Evolutionary conservation across 1,140 invertebrate species (phyloP).

Genomic region (Metaphire vulgaris): DNA sequence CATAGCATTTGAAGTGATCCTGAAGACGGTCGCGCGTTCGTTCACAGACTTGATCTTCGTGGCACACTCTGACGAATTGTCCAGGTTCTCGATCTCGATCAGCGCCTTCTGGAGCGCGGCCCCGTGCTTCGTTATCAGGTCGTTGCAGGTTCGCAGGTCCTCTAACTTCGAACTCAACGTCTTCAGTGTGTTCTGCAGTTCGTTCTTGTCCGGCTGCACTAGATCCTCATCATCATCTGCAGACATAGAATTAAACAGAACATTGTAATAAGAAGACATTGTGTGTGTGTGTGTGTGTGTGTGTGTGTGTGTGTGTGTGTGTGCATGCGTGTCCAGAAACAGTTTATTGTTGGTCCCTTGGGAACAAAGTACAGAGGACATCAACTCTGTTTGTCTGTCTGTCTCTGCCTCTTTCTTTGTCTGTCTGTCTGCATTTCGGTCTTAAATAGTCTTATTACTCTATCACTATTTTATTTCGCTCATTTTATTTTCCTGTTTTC

Average conservation of each 20-base stretch:
- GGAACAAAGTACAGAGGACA: too few relatives aligned
- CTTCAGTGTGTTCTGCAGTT: conserved; percentile 59
- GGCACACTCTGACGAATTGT: conserved; percentile 57
- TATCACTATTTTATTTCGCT: too few relatives aligned
- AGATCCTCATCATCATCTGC: conserved; percentile 57
- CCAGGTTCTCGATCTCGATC: conserved; percentile 72
- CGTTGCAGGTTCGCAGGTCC: conserved; percentile 81
- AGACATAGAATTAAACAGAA: neutral
- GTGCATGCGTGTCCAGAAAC: too few relatives aligned
- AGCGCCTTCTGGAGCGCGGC: conserved; percentile 72
- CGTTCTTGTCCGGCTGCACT: conserved; percentile 54
- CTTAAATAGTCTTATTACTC: too few relatives aligned
- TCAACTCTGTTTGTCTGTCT: too few relatives aligned
- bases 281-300: too few relatives aligned
- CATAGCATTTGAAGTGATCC: conserved; percentile 91
- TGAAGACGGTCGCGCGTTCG: conserved; percentile 83
- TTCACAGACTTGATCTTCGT: conserved; percentile 69
- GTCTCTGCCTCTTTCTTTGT: too few relatives aligned
- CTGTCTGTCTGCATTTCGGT: too few relatives aligned
- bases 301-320: too few relatives aligned
- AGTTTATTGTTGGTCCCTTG: too few relatives aligned
- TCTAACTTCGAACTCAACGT: conserved; percentile 65
- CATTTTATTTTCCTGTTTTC: too few relatives aligned
- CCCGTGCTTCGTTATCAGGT: conserved; percentile 81
- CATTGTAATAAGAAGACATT: too few relatives aligned